A percentile compares a stretch with the other conserved stretches of the same genome.
phyloP scores from a whole-genome alignment of 2,888 invertebrate genomes.

The Polietes domitor region DNA sequence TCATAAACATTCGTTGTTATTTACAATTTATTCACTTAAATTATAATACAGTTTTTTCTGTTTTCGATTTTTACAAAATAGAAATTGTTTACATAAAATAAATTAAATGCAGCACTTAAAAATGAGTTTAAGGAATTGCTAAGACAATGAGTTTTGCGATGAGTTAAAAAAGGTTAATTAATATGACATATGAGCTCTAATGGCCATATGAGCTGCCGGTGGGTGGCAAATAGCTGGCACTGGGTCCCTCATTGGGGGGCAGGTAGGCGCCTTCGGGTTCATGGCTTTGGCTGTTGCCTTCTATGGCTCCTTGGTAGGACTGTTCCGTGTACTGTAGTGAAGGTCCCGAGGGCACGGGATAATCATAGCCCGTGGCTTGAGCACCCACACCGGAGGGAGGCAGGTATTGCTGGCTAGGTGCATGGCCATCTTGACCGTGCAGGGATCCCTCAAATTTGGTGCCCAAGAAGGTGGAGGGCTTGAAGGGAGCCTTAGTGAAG shows the following conservation, averaged over 20 bases:
- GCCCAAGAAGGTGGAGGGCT: slow-evolving; percentile 78
- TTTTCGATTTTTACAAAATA: neutral
- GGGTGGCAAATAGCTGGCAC: slow-evolving; percentile 61
- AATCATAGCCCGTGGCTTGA: slow-evolving; percentile 72
- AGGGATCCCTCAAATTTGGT: slow-evolving; percentile 73
- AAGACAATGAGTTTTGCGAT: neutral
- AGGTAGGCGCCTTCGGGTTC: slow-evolving; percentile 73
- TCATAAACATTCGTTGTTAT: neutral
- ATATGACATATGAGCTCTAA: slow-evolving; percentile 1
- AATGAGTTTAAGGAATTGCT: slow-evolving; percentile 14
- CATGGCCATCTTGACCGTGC: slow-evolving; percentile 61
- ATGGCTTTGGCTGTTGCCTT: slow-evolving; percentile 69
- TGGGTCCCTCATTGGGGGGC: slow-evolving; percentile 60
- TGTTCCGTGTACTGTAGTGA: slow-evolving; percentile 70
- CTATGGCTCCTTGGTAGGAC: slow-evolving; percentile 68
- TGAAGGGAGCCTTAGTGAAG: slow-evolving; percentile 75
- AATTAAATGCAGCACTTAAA: slow-evolving; percentile 49
- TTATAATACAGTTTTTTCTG: slow-evolving; percentile 41
- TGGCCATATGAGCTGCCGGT: slow-evolving; percentile 53
- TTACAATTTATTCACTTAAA: slow-evolving; percentile 48
- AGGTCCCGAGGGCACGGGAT: slow-evolving; percentile 63
- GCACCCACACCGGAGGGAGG: slow-evolving; percentile 56
- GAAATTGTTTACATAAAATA: slow-evolving; percentile 34
- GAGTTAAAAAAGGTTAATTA: neutral
- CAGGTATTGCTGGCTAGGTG: slow-evolving; percentile 69